Evolutionary conservation across 2,113 vertebrate species (phyloP), one percentile per base, ranked within the genome.

Genomic region (Chloropsis hardwickii): DNA sequence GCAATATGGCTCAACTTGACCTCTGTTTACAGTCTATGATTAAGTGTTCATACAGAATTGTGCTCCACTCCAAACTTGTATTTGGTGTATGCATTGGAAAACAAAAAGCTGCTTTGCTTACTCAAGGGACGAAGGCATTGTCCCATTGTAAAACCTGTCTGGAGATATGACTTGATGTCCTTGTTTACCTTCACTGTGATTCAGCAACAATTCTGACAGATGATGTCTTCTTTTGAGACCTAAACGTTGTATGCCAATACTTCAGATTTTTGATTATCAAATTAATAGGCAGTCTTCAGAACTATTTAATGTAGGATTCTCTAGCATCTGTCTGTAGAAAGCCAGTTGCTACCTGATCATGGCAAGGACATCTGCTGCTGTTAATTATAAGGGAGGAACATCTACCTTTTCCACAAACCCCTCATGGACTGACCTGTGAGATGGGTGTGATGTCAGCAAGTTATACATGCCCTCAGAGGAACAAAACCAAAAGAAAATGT

Each of bases 11-110:
- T 91, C 72, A 65, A 61, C 65, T 87, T 97, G 96, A 96, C 95
- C 95, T 91, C 96, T 96, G 88, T 96, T 97, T 97, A 97, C 95
- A 96, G 88, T 92, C 77, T 95, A 85, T 88, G 90, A 96, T 95
- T 90, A 95, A 88, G 54, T 93, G 88, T 97, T 96, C 84, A 87
- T 89, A 83, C 86, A 78, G 61, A 50, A 42, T 62, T 77, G 60
- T 94, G 67, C 33, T 94, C 42, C 5, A 33, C 60, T 84, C 28
- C 33, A 67, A 70, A 65, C 28, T 72, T 81, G 35, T 70, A 35
- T 47, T 39, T 35, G 12, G 17, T 69, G 6, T 54, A 31, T 40
- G 33, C 31, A 64, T 0, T 33, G 42, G 42, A 64, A 93, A 91
- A 92, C 80, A 78, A 66, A 92, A 78, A 71, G 6, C 6, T 37